Evolutionary conservation across 2,113 vertebrate genomes (phyloP).

Genomic region (Tachysurus fulvidraco): DNA sequence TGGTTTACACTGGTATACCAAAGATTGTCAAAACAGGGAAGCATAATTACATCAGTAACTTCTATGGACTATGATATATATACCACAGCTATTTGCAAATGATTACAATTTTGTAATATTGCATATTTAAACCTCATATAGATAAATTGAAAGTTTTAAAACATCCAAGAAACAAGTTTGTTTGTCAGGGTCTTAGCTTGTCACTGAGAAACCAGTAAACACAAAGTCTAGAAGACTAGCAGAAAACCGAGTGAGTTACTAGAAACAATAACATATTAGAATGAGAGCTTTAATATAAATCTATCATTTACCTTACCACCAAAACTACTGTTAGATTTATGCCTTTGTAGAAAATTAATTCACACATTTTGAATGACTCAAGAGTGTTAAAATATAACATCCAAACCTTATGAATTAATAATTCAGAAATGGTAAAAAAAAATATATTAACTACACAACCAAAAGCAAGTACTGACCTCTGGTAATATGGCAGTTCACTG

Average conservation of each 20-base stretch:
- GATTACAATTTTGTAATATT: background rate
- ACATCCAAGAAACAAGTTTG: background rate
- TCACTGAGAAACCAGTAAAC: background rate
- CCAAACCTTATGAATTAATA: too few species aligned
- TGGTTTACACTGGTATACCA: background rate
- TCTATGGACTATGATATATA: background rate
- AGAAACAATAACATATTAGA: background rate
- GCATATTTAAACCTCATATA: background rate
- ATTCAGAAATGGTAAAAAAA: background rate
- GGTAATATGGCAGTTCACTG: background rate
- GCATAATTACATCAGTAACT: background rate
- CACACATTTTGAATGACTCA: background rate
- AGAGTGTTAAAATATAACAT: too few species aligned
- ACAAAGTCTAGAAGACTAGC: background rate
- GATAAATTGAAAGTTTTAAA: background rate
- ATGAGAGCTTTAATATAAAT: background rate
- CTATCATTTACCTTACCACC: background rate
- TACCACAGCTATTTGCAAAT: background rate
- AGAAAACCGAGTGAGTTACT: background rate
- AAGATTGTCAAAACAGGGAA: too few species aligned
- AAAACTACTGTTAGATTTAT: background rate
- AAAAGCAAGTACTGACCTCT: background rate
- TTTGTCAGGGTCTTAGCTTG: background rate
- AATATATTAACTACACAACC: background rate
- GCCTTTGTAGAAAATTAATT: background rate